Conservation (phyloP, 2,797 vertebrate genomes). For the Rallus crepitans region DNA sequence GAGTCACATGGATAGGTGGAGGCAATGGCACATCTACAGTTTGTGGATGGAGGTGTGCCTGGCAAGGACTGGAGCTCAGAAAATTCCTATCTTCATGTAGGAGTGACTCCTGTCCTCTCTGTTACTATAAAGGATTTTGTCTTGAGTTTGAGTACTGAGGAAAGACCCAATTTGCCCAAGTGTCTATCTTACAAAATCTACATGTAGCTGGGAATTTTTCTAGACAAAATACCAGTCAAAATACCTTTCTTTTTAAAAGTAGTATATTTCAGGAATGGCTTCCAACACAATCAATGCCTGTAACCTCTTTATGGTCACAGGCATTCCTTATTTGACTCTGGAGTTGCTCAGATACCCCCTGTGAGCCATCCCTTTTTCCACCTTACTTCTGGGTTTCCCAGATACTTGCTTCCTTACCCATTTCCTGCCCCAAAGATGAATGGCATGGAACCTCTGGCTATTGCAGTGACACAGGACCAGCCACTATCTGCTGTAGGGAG, state of each 20-base stretch:
- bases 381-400: not conserved
- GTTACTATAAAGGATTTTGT: not conserved
- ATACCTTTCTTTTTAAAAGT: not conserved
- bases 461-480: not conserved
- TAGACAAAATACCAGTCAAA: not conserved
- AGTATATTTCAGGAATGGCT: not conserved
- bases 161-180: not conserved
- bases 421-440: not conserved
- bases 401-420: not conserved
- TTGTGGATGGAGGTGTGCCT: not conserved
- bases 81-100: not conserved
- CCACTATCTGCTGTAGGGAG: not conserved
- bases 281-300: not conserved
- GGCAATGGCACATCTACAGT: not conserved
- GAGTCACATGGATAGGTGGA: not conserved
- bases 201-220: not conserved
- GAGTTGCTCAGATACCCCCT: not conserved
- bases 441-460: not conserved
- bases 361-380: not conserved
- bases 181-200: not conserved
- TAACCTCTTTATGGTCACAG: not conserved
- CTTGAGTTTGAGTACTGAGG: not conserved
- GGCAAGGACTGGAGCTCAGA: not conserved
- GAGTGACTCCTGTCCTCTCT: not conserved
- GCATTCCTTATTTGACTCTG: not conserved